These are phyloP conservation scores for Drosophila arizonae DNA, from an alignment of 1,140 invertebrate genomes.

Conservation along the genomic window DNA sequence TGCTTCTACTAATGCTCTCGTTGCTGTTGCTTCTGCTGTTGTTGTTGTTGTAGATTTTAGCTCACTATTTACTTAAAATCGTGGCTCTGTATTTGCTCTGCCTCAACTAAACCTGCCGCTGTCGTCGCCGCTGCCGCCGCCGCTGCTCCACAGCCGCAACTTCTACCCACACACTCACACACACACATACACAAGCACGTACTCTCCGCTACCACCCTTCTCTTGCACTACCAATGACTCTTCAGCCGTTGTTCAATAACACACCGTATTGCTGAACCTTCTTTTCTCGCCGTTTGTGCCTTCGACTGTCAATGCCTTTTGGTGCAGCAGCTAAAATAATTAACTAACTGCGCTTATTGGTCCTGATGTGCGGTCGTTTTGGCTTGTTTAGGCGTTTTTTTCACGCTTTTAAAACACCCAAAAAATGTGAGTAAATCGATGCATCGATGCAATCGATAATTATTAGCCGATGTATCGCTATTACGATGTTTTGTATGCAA, in stretches of 20 bases:
- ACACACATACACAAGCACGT: conserved; percentile 53
- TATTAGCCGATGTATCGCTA: conserved; percentile 33
- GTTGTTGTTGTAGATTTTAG: conserved; percentile 26
- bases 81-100: conserved; percentile 39
- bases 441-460: conserved; percentile 65
- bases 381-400: conserved; percentile 70
- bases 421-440: conserved; percentile 77
- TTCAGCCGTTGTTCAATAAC: conserved; percentile 63
- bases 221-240: conserved; percentile 41
- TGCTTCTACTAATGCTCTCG: conserved; percentile 33
- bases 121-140: conserved; percentile 33
- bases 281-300: conserved; percentile 10
- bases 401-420: conserved; percentile 75
- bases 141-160: conserved; percentile 51
- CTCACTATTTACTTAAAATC: conserved; percentile 31
- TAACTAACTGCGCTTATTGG: conserved; percentile 56
- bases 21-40: conserved; percentile 34
- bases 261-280: conserved; percentile 47
- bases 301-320: conserved; percentile 20
- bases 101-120: conserved; percentile 56
- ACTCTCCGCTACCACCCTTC: conserved; percentile 50
- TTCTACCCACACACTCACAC: conserved; percentile 61
- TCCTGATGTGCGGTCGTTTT: conserved; percentile 42
- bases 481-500: background rate
- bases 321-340: conserved; percentile 20